Evolutionary conservation across 2,797 vertebrate genomes (phyloP).

Genomic region (Tamandua tetradactyla): DNA sequence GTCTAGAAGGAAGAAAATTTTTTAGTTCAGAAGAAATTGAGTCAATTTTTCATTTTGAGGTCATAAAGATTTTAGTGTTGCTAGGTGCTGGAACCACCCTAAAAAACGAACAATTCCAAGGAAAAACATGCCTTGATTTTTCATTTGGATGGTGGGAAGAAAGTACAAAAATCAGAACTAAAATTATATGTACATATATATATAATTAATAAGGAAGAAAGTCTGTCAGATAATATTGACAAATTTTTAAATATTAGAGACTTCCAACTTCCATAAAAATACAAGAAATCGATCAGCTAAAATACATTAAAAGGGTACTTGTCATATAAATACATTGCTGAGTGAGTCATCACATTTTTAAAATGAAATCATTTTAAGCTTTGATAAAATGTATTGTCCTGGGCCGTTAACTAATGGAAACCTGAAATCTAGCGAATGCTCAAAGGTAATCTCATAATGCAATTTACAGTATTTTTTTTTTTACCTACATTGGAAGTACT

Average conservation of each 20-base stretch:
- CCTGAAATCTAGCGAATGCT: neutral
- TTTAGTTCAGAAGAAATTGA: slow-evolving; percentile 60
- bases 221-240: neutral
- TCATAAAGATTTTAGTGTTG: neutral
- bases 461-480: neutral
- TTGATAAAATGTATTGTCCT: neutral
- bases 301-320: neutral
- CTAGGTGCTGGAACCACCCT: neutral
- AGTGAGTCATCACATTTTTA: neutral
- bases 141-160: neutral
- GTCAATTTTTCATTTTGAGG: slow-evolving; percentile 56
- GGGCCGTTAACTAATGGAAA: neutral
- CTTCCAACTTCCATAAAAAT: neutral
- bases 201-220: neutral
- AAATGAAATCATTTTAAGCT: neutral
- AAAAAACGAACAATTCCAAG: neutral
- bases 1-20: slow-evolving; percentile 52
- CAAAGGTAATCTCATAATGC: neutral
- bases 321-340: neutral
- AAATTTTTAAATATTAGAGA: neutral
- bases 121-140: neutral
- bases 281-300: neutral
- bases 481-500: neutral
- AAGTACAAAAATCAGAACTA: neutral
- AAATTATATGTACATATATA: neutral